phyloP scores from a whole-genome alignment of 2,888 invertebrate genomes.

The Eristalis tenax region DNA sequence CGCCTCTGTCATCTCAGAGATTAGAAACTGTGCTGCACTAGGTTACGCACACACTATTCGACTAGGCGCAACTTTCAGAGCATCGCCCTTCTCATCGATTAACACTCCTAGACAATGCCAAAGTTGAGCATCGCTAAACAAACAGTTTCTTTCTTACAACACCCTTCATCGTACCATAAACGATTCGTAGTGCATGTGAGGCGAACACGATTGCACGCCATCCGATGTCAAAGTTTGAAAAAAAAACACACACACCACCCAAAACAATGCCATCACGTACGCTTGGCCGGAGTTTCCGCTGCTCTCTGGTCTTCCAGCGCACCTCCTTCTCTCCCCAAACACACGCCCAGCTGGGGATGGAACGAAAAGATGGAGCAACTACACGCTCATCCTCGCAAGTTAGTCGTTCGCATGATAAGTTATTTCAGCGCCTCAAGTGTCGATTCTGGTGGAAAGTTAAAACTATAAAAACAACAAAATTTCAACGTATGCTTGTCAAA shows the following conservation, averaged over 20 bases:
- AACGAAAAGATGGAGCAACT: neutral
- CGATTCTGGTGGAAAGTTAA: conserved; percentile 36
- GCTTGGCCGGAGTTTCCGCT: neutral
- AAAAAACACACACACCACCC: neutral
- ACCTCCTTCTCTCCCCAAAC: neutral
- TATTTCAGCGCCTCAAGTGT: conserved; percentile 27
- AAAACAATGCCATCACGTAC: neutral
- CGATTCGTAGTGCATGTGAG: neutral
- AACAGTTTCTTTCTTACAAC: neutral
- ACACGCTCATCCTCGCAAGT: neutral
- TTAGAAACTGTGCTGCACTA: no score
- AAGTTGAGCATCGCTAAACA: neutral
- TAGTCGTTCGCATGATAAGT: conserved; percentile 22
- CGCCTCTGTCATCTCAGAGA: no score
- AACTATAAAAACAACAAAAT: conserved; percentile 44
- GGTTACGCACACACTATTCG: neutral
- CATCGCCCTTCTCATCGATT: neutral
- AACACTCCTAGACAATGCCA: neutral
- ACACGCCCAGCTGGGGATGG: neutral
- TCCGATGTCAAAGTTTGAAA: neutral
- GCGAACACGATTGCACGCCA: no score
- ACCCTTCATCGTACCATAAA: neutral
- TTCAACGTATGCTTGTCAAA: conserved; percentile 58
- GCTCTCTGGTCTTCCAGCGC: neutral
- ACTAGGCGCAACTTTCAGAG: neutral